A percentile compares a stretch with the other conserved stretches of the same genome.
Evolutionary conservation across 1,140 invertebrate genomes (phyloP).

Genomic region (Drosophila kanapiae): DNA sequence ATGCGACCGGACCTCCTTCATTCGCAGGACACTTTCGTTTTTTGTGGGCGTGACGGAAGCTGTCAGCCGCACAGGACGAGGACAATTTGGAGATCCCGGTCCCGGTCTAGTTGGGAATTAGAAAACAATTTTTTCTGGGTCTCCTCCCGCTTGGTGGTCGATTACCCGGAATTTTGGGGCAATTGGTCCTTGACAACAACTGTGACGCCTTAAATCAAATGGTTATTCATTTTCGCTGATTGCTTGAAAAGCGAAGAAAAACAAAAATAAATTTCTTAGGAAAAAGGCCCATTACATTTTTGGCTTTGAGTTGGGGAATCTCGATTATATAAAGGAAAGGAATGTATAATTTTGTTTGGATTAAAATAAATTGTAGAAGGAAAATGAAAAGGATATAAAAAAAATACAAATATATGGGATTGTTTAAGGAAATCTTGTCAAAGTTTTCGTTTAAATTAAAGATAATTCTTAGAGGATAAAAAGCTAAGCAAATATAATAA

Average conservation of each 20-base stretch:
- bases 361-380: too few relatives aligned
- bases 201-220: conserved; percentile 19
- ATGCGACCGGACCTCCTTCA: conserved; percentile 11
- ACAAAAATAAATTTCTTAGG: background rate
- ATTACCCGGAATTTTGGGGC: background rate
- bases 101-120: conserved; percentile 13
- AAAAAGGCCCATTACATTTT: background rate
- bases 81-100: conserved; percentile 3
- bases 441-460: too few relatives aligned
- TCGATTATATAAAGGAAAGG: background rate
- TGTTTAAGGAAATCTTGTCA: too few relatives aligned
- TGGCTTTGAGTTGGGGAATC: background rate
- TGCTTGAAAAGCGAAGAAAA: conserved; percentile 1
- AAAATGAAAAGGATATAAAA: too few relatives aligned
- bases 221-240: conserved; percentile 17
- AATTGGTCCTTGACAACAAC: conserved; percentile 1
- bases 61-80: conserved; percentile 31
- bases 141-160: conserved; percentile 7
- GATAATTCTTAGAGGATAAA: too few relatives aligned
- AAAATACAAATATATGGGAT: too few relatives aligned
- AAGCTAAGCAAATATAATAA: too few relatives aligned
- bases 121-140: conserved; percentile 10
- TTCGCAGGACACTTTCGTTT: conserved; percentile 8
- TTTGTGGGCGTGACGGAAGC: conserved; percentile 47
- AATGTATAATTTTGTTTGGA: background rate